Evolutionary conservation across 2,888 invertebrate genomes (phyloP).

Genomic region (Eupithecia abbreviata): DNA sequence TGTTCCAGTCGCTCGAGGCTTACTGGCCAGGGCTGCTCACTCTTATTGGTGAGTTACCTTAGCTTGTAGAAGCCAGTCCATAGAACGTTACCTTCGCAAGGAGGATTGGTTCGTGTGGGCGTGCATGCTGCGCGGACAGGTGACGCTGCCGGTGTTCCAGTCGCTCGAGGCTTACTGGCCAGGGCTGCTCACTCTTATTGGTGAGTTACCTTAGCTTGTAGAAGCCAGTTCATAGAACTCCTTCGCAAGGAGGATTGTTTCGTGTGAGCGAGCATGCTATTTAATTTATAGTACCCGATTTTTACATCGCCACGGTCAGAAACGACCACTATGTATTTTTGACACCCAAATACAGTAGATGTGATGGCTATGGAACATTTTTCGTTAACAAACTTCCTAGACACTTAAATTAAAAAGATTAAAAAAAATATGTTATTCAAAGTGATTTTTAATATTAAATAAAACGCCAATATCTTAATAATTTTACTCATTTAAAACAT

Average conservation of each 20-base stretch:
- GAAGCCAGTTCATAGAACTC: slow-evolving; percentile 27
- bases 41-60: slow-evolving; percentile 84
- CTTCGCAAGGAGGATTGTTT: slow-evolving; percentile 98
- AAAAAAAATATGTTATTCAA: too few species aligned
- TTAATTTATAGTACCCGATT: too few species aligned
- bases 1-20: slow-evolving; percentile 99
- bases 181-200: slow-evolving; percentile 93
- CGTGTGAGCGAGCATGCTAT: slow-evolving; percentile 93
- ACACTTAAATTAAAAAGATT: too few species aligned
- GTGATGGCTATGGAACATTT: too few species aligned
- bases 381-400: too few species aligned
- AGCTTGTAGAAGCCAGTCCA: slow-evolving; percentile 1
- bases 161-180: slow-evolving; percentile 99
- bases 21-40: slow-evolving; percentile 99
- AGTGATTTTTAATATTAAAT: too few species aligned
- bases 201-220: slow-evolving; percentile 62
- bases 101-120: slow-evolving; percentile 99
- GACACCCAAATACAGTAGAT: too few species aligned
- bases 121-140: slow-evolving; percentile 98
- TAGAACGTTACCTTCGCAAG: slow-evolving; percentile 87
- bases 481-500: background rate
- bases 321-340: too few species aligned
- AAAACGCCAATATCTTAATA: too few species aligned
- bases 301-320: too few species aligned
- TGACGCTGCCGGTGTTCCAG: slow-evolving; percentile 98